Percentiles rank a stretch among this genome's conserved stretches.
Conservation (phyloP, 2,797 vertebrate genomes). For the Spinus olivaceus region DNA sequence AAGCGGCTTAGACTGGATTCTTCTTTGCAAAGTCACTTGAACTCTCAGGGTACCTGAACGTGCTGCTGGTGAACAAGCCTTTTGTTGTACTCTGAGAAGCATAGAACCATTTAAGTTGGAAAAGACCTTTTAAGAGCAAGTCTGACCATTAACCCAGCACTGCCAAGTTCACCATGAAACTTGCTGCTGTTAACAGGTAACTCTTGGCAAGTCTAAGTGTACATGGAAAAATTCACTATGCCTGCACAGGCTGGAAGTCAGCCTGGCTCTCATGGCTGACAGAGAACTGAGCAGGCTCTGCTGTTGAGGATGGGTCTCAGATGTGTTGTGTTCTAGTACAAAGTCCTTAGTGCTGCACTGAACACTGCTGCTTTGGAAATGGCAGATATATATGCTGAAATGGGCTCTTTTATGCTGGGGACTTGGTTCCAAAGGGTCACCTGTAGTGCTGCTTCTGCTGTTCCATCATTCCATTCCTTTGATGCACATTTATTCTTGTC, state of each 20-base stretch:
- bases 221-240: rapidly evolving
- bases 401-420: background rate
- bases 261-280: background rate
- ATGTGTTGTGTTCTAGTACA: background rate
- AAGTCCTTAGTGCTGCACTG: background rate
- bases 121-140: background rate
- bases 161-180: background rate
- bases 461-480: background rate
- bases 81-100: background rate
- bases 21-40: background rate
- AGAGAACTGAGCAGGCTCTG: background rate
- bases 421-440: background rate
- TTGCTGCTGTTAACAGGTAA: background rate
- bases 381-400: background rate
- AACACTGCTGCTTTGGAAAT: background rate
- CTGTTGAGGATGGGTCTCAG: background rate
- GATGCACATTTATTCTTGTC: background rate
- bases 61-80: background rate
- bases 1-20: background rate
- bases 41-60: background rate
- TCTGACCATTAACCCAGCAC: background rate
- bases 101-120: background rate
- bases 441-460: background rate
- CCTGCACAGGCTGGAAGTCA: background rate
- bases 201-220: background rate